Percentiles rank a stretch among this genome's conserved stretches.
Conservation (phyloP, 2,888 invertebrate species). For the Oligia fasciuncula region DNA sequence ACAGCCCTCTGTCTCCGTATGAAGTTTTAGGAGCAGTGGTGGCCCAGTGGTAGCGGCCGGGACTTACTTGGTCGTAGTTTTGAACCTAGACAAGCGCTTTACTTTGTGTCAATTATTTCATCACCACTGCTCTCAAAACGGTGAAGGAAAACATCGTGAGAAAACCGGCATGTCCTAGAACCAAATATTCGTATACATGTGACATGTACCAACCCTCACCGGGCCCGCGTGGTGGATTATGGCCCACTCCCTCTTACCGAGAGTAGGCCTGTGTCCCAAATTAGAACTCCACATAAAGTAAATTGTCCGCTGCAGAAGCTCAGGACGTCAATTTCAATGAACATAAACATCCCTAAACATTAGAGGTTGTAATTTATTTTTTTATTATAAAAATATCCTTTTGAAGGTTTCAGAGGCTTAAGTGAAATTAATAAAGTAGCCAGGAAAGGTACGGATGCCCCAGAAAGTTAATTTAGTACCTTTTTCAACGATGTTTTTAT, state of each 20-base stretch:
- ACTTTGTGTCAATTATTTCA: neutral
- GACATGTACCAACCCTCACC: neutral
- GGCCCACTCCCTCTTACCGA: neutral
- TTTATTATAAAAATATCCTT: constrained; percentile 41
- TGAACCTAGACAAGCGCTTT: neutral
- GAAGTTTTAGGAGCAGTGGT: neutral
- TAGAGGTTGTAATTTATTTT: constrained; percentile 32
- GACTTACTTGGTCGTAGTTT: neutral
- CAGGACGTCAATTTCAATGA: constrained; percentile 29
- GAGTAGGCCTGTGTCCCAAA: neutral
- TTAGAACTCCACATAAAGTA: constrained; percentile 15
- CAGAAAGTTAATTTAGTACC: constrained; percentile 52
- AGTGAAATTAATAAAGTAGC: constrained; percentile 57
- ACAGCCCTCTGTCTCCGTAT: neutral
- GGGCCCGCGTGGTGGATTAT: neutral
- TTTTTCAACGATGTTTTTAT: constrained; percentile 32
- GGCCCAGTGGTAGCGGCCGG: neutral
- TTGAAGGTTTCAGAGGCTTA: constrained; percentile 21
- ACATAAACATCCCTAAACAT: constrained; percentile 30
- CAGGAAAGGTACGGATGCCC: constrained; percentile 23
- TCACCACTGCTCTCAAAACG: too few relatives aligned
- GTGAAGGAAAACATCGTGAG: neutral
- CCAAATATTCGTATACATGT: neutral
- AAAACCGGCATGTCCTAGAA: neutral
- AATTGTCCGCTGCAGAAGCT: constrained; percentile 2